Evolutionary conservation across 2,113 vertebrate species (phyloP).

Genomic region (Halcyon senegalensis): DNA sequence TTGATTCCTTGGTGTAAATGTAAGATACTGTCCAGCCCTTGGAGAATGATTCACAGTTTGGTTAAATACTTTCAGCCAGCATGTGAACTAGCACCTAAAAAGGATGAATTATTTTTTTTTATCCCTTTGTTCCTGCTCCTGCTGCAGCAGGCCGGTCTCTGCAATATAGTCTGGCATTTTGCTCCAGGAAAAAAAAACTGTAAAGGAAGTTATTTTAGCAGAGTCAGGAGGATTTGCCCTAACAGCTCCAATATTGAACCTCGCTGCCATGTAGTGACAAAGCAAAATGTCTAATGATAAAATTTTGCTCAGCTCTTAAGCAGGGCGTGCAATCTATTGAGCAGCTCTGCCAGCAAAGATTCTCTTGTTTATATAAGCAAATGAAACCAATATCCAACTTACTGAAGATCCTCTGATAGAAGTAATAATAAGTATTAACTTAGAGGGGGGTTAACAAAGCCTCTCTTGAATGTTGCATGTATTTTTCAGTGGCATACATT

Average conservation of each 20-base stretch:
- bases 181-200: background rate
- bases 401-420: background rate
- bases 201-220: background rate
- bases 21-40: background rate
- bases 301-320: background rate
- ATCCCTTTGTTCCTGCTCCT: background rate
- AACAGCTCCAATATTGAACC: background rate
- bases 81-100: background rate
- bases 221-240: slow-evolving; percentile 2
- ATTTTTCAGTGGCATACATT: background rate
- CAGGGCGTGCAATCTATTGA: background rate
- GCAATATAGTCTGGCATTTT: background rate
- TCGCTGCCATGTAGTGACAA: background rate
- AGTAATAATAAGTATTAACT: background rate
- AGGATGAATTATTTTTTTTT: background rate
- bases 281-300: background rate
- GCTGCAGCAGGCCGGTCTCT: background rate
- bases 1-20: background rate
- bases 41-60: background rate
- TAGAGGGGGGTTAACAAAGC: background rate
- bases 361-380: background rate
- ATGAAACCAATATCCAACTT: background rate
- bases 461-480: background rate
- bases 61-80: background rate
- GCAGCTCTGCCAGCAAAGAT: background rate